phyloP scores from a whole-genome alignment of 2,113 vertebrate species.

The Tympanuchus pallidicinctus region DNA sequence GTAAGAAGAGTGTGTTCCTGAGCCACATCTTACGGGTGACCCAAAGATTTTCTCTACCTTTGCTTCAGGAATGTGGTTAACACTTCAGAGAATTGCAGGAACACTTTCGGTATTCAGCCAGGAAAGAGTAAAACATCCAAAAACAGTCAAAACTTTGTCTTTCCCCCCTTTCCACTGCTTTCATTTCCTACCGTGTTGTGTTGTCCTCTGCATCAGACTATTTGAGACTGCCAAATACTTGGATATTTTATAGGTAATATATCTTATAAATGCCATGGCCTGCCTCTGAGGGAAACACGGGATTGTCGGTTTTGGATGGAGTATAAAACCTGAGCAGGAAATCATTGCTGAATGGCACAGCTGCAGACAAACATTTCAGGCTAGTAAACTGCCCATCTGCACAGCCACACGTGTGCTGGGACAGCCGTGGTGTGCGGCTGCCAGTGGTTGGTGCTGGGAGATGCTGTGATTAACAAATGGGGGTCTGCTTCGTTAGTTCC shows the following conservation, averaged over 20 bases:
- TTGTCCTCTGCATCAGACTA: slow-evolving; percentile 64
- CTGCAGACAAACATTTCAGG: slow-evolving; percentile 66
- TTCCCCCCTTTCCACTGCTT: slow-evolving; percentile 45
- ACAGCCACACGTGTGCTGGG: slow-evolving; percentile 60
- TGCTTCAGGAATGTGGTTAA: slow-evolving; percentile 39
- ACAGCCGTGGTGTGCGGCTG: background rate
- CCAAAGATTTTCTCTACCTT: slow-evolving; percentile 28
- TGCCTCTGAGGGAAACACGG: slow-evolving; percentile 66
- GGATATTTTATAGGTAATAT: slow-evolving; percentile 71
- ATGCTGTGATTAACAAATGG: slow-evolving; percentile 24
- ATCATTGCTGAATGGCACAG: slow-evolving; percentile 67
- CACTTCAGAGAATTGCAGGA: slow-evolving; percentile 53
- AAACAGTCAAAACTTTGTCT: slow-evolving; percentile 34
- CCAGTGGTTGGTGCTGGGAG: slow-evolving; percentile 44
- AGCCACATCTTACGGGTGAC: slow-evolving; percentile 53
- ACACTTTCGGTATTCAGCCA: slow-evolving; percentile 32
- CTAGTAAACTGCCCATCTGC: slow-evolving; percentile 71
- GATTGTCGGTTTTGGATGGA: slow-evolving; percentile 70
- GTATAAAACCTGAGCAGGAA: slow-evolving; percentile 67
- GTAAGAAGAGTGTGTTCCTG: slow-evolving; percentile 40
- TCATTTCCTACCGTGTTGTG: slow-evolving; percentile 57
- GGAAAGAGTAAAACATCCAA: slow-evolving; percentile 51
- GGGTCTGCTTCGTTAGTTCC: slow-evolving; percentile 43
- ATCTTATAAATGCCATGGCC: slow-evolving; percentile 72
- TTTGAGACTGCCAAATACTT: slow-evolving; percentile 67